Percentiles rank a stretch among this genome's conserved stretches.
Evolutionary conservation across 1,140 invertebrate genomes (phyloP).

Genomic region (Octopus bimaculoides): DNA sequence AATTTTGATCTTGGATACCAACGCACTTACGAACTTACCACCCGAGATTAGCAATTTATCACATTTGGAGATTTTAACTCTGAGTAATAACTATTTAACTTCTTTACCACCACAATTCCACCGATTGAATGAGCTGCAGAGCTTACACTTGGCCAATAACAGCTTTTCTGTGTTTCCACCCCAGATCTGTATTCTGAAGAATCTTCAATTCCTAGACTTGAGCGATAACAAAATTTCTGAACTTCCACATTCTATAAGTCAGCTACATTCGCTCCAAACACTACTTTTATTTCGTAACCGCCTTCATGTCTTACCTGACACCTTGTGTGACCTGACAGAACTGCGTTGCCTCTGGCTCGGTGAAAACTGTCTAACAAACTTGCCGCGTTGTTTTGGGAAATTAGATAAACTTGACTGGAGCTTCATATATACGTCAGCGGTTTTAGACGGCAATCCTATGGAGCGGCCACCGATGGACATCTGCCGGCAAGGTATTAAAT

Average conservation of each 20-base stretch:
- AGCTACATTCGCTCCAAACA: conserved; percentile 48
- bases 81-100: conserved; percentile 54
- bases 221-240: conserved; percentile 43
- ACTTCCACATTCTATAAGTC: conserved; percentile 46
- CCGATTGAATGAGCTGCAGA: conserved; percentile 47
- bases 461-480: conserved; percentile 52
- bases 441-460: conserved; percentile 54
- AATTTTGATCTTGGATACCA: conserved; percentile 56
- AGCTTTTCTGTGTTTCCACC: conserved; percentile 48
- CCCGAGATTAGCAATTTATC: conserved; percentile 45
- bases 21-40: conserved; percentile 50
- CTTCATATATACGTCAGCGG: conserved; percentile 45
- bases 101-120: conserved; percentile 45
- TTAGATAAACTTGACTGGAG: conserved; percentile 53
- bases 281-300: conserved; percentile 52
- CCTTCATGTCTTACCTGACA: conserved; percentile 48
- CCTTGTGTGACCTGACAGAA: conserved; percentile 44
- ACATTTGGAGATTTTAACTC: conserved; percentile 50
- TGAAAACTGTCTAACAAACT: conserved; percentile 45
- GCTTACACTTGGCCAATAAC: conserved; percentile 56
- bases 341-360: conserved; percentile 55
- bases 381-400: conserved; percentile 51
- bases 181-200: conserved; percentile 42
- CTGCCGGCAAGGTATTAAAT: conserved; percentile 46
- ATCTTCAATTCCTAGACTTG: conserved; percentile 54